phyloP scores from a whole-genome alignment of 2,113 vertebrate genomes.

The Epinephelus moara region DNA sequence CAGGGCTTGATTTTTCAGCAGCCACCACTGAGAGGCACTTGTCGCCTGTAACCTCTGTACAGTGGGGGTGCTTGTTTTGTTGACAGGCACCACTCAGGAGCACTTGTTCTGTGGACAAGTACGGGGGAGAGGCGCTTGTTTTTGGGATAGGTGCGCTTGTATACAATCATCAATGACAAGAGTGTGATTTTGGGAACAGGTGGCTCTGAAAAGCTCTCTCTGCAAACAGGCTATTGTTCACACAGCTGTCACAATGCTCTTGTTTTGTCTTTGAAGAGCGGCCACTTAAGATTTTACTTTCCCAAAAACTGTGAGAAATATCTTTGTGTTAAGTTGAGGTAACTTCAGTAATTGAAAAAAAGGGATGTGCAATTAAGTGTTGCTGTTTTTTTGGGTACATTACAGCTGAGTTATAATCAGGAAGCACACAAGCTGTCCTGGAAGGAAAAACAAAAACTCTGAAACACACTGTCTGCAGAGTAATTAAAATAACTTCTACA shows the following conservation, averaged over 20 bases:
- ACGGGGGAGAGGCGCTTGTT: constrained; percentile 47
- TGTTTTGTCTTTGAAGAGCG: neutral
- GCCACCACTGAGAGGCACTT: constrained; percentile 34
- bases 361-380: too few species aligned
- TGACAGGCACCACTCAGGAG: constrained; percentile 57
- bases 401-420: too few species aligned
- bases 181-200: constrained; percentile 25
- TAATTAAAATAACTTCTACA: neutral
- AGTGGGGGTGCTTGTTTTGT: constrained; percentile 52
- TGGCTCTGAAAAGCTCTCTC: neutral
- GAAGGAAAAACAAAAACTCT: neutral
- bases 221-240: neutral
- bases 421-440: too few species aligned
- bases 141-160: constrained; percentile 11
- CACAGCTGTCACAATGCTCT: neutral
- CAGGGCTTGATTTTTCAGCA: constrained; percentile 46
- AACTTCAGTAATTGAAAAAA: neutral
- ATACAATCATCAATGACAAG: constrained; percentile 3
- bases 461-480: neutral
- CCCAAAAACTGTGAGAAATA: neutral
- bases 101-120: constrained; percentile 39
- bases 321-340: neutral
- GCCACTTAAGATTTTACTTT: too few species aligned
- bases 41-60: constrained; percentile 36
- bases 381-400: too few species aligned